Percentiles rank a stretch among this genome's conserved stretches.
phyloP scores from a whole-genome alignment of 2,797 vertebrate genomes.

The Passerculus sandwichensis region DNA sequence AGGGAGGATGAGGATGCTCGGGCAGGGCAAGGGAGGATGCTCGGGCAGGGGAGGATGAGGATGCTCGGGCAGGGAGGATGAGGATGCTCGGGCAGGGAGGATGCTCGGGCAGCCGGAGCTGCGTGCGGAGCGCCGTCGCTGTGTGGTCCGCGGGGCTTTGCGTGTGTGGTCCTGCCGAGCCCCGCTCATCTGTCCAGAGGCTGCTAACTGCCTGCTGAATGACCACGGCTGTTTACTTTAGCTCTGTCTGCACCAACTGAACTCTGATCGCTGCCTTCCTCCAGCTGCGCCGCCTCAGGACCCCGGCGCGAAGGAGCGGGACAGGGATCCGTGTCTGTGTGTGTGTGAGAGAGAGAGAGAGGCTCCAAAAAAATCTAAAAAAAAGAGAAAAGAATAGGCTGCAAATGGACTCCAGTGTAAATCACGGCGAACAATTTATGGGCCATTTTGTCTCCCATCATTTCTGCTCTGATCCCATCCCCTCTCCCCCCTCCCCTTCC shows the following conservation, averaged over 20 bases:
- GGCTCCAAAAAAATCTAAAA: not conserved
- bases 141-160: slow-evolving; percentile 83
- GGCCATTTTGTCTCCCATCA: slow-evolving; percentile 61
- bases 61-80: too few species aligned
- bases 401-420: slow-evolving; percentile 63
- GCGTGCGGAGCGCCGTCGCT: slow-evolving; percentile 84
- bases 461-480: slow-evolving; percentile 16
- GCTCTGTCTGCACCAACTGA: slow-evolving; percentile 97
- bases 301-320: slow-evolving; percentile 61
- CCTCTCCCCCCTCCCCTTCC: too few species aligned
- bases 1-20: too few species aligned
- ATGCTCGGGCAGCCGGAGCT: slow-evolving; percentile 65
- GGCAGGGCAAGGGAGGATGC: not conserved
- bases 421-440: slow-evolving; percentile 59
- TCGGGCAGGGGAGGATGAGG: not conserved
- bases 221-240: slow-evolving; percentile 99
- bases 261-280: slow-evolving; percentile 92
- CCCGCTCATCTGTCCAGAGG: slow-evolving; percentile 97
- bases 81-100: not conserved
- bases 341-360: not conserved
- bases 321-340: not conserved
- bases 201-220: slow-evolving; percentile 97
- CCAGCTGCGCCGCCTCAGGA: slow-evolving; percentile 98
- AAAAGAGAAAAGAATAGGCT: not conserved
- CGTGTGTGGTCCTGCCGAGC: slow-evolving; percentile 86